These are phyloP conservation scores for Scelioninae gen. 2 DNA, from an alignment of 2,888 invertebrate genomes.

Conservation along the genomic window DNA sequence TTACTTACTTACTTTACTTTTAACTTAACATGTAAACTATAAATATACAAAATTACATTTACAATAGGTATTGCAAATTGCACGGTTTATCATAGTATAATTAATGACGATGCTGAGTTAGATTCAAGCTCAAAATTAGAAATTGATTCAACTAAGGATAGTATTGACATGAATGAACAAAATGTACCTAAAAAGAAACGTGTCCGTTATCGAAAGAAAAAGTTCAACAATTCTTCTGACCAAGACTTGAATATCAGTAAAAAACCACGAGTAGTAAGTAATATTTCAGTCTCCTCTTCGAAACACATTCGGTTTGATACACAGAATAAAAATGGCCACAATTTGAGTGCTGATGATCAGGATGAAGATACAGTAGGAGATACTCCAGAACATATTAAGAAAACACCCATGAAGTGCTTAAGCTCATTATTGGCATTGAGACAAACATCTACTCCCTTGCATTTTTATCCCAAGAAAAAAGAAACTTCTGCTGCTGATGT, in stretches of 20 bases:
- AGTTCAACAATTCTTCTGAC: conserved; percentile 18
- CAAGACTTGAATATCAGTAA: conserved; percentile 41
- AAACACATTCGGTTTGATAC: conserved; percentile 69
- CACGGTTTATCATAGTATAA: conserved; percentile 39
- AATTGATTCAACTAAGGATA: conserved; percentile 32
- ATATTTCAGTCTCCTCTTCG: conserved; percentile 61
- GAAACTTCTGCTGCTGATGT: no score
- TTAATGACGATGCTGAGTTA: conserved; percentile 12
- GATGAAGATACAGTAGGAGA: conserved; percentile 1
- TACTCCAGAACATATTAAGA: conserved; percentile 2
- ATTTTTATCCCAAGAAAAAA: conserved; percentile 56
- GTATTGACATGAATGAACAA: conserved; percentile 23
- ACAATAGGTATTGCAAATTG: conserved; percentile 6
- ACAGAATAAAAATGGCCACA: conserved; percentile 53
- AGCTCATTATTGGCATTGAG: conserved; percentile 64
- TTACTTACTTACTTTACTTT: no score
- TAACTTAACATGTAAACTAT: no score
- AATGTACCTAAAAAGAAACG: conserved; percentile 63
- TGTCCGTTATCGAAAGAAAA: conserved; percentile 57
- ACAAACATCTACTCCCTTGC: conserved; percentile 66
- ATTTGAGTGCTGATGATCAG: conserved; percentile 5
- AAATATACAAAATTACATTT: no score
- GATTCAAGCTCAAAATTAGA: conserved; percentile 22
- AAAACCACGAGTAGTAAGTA: conserved; percentile 66
- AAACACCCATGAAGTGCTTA: conserved; percentile 55